These are phyloP conservation scores for Catocala nupta DNA, from an alignment of 2,888 invertebrate genomes.

Conservation along the genomic window DNA sequence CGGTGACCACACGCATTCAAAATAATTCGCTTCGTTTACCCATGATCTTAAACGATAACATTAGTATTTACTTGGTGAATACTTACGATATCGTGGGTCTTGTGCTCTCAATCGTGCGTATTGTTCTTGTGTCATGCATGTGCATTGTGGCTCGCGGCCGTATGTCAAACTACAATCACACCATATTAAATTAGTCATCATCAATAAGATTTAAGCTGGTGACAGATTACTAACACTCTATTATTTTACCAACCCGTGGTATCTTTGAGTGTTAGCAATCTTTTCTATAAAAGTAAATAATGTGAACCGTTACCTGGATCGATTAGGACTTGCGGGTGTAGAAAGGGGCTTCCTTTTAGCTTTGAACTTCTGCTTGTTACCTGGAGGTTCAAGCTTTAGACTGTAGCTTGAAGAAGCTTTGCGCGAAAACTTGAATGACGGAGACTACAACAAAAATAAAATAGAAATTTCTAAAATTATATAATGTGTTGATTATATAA, in stretches of 20 bases:
- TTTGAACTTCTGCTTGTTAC: slow-evolving; percentile 94
- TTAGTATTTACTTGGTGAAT: slow-evolving; percentile 2
- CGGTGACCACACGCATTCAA: too few species aligned
- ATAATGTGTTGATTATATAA: neutral
- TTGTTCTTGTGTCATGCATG: slow-evolving; percentile 98
- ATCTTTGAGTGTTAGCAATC: too few species aligned
- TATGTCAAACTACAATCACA: slow-evolving; percentile 72
- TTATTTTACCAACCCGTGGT: neutral
- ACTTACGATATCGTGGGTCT: slow-evolving; percentile 92
- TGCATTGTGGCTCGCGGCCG: slow-evolving; percentile 95
- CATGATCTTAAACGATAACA: too few species aligned
- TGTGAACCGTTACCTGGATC: slow-evolving; percentile 82
- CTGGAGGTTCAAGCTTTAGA: slow-evolving; percentile 96
- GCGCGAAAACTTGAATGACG: slow-evolving; percentile 98
- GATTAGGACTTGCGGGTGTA: slow-evolving; percentile 97
- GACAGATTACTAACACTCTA: neutral
- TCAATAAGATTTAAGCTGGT: neutral
- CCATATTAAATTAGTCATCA: slow-evolving; percentile 5
- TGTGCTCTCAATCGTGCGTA: slow-evolving; percentile 94
- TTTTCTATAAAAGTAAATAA: neutral
- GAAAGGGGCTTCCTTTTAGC: slow-evolving; percentile 96
- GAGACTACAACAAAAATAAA: slow-evolving; percentile 91
- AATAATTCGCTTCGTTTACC: too few species aligned
- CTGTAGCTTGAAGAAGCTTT: slow-evolving; percentile 99
- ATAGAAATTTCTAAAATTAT: neutral